Conservation (phyloP, 2,797 vertebrate genomes). For the Adrianichthys oophorus region DNA sequence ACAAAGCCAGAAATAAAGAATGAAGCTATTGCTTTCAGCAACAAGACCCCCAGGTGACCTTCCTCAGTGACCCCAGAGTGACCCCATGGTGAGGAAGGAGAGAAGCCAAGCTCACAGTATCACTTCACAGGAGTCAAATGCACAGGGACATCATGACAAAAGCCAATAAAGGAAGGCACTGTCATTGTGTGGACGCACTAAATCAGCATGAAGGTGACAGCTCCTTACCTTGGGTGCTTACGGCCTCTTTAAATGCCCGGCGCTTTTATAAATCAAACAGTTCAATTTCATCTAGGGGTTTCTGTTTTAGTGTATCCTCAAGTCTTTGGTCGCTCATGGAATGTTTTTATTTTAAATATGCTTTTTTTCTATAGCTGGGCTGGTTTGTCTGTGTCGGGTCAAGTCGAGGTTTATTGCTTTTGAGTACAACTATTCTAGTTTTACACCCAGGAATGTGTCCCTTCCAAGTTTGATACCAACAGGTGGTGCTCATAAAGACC, state of each 20-base stretch:
- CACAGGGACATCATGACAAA: slow-evolving; percentile 58
- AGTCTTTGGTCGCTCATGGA: slow-evolving; percentile 55
- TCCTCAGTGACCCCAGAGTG: slow-evolving; percentile 67
- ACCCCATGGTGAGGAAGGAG: slow-evolving; percentile 68
- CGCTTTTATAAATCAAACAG: slow-evolving; percentile 56
- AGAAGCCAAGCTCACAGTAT: slow-evolving; percentile 57
- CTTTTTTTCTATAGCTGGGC: slow-evolving; percentile 56
- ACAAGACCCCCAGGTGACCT: slow-evolving; percentile 77
- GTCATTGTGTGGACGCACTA: slow-evolving; percentile 63
- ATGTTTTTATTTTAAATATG: slow-evolving; percentile 48
- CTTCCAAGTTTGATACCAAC: slow-evolving; percentile 46
- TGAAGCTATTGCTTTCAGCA: slow-evolving; percentile 76
- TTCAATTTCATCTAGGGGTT: slow-evolving; percentile 44
- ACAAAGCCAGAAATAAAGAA: slow-evolving; percentile 77
- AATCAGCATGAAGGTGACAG: slow-evolving; percentile 65
- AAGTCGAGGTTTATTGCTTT: slow-evolving; percentile 62
- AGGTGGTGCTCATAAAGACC: slow-evolving; percentile 23
- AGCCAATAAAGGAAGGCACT: slow-evolving; percentile 55
- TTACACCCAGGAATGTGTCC: slow-evolving; percentile 61
- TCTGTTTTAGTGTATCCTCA: slow-evolving; percentile 53
- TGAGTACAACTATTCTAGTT: slow-evolving; percentile 52
- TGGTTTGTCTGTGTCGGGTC: slow-evolving; percentile 58
- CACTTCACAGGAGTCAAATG: slow-evolving; percentile 63
- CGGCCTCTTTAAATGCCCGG: slow-evolving; percentile 47
- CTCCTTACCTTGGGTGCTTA: slow-evolving; percentile 39